Conservation (phyloP, 1,140 invertebrate genomes). For the Sitophilus oryzae region DNA sequence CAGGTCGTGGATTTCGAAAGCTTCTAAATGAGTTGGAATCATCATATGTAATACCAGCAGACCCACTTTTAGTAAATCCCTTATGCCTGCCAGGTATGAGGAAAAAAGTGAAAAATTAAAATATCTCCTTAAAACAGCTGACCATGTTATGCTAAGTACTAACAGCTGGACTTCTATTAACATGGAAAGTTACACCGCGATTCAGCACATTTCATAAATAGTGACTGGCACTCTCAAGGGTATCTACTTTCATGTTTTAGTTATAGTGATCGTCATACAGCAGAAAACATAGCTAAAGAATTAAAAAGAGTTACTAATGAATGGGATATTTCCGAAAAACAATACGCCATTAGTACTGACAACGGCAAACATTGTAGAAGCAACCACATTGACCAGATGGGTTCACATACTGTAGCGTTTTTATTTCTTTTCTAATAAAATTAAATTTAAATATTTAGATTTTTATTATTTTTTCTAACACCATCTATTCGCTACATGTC, state of each 20-base stretch:
- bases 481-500: too few species aligned
- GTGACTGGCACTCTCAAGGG: not conserved
- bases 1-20: constrained; percentile 5
- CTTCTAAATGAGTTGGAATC: constrained; percentile 7
- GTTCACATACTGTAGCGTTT: constrained; percentile 5
- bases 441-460: too few species aligned
- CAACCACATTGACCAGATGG: not conserved
- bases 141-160: constrained; percentile 1
- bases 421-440: too few species aligned
- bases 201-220: constrained; percentile 7
- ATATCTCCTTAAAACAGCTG: not conserved
- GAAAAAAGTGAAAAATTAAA: not conserved
- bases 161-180: constrained; percentile 5
- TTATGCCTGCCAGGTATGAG: constrained; percentile 7
- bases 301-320: constrained; percentile 9
- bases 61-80: constrained; percentile 7
- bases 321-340: constrained; percentile 11
- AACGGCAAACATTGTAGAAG: constrained; percentile 7
- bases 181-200: not conserved
- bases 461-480: too few species aligned
- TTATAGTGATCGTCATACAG: constrained; percentile 1
- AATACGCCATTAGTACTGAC: constrained; percentile 3
- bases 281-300: constrained; percentile 2
- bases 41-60: constrained; percentile 10
- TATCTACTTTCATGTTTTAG: constrained; percentile 7